Base-by-base conservation (phyloP, 2,888 invertebrate genomes). In the Automeris io region DNA sequence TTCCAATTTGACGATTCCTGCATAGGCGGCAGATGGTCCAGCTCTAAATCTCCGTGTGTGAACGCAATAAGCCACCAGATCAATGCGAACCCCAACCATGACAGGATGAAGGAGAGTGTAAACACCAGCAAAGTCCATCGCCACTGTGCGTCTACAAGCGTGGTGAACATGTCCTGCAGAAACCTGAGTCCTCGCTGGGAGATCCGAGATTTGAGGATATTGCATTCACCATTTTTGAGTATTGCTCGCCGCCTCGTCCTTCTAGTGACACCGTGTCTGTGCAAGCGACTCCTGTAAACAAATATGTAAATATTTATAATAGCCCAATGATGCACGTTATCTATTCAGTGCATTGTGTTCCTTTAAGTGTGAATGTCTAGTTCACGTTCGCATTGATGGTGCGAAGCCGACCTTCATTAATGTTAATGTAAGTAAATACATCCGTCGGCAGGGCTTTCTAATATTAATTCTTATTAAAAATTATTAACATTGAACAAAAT, bases 201-300 rank as follows among this genome's bases (percentile, higher is more conserved):
- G 64, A 98, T 92, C 61, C 90, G 88, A 43, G 96, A 96, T 72
- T 97, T 96, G 53, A 95, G 91, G 42, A 98, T 95, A 80, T 99
- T 99, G 85, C 97, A 97, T 66, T 97, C 97, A 33, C 98, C 98
- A 87, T 96, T 98, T 81, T 98, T 98, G 67, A 95, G 91, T 38
- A 98, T 93, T 1, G 97, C 95, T 18, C 98, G 89, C 46, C 93
- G 88, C 29, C 95, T 91, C 37, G 93, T 89, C 64, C 94, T 91
- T 34, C 94, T 87, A 55, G 89, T 88, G 47, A 88, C 90, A 9
- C 91, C 91, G 40, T 91, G 90, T 50, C 92, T 88, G 64, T 90
- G 91, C 54, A 88, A 88, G 54, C 92, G 90, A 68, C 90, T 92
- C 88, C 92, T 92, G 85, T 42, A 83, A 87, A 66, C 55, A 77